phyloP scores from a whole-genome alignment of 2,888 invertebrate genomes.

The Taphrorychus bicolor region DNA sequence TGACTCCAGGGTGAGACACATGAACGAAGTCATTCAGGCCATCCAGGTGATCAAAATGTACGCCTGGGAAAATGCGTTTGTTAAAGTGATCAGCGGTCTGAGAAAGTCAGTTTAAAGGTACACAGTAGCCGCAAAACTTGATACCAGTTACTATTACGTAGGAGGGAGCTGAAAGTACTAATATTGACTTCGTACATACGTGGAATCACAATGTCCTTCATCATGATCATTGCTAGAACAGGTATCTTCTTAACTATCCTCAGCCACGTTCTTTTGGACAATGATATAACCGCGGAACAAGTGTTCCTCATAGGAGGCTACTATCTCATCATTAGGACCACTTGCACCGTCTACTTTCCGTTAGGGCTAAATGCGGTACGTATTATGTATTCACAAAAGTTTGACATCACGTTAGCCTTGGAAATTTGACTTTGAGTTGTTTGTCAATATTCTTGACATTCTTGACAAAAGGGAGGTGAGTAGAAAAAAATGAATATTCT shows the following conservation, averaged over 20 bases:
- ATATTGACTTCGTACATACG: constrained; percentile 68
- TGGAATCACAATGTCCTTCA: constrained; percentile 72
- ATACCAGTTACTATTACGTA: too few species aligned
- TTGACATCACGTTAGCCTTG: too few species aligned
- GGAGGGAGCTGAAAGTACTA: constrained; percentile 65
- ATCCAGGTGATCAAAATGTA: constrained; percentile 96
- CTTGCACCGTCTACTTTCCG: constrained; percentile 69
- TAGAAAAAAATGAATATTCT: too few species aligned
- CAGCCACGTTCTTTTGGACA: constrained; percentile 62
- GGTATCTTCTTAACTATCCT: constrained; percentile 74
- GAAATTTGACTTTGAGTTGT: too few species aligned
- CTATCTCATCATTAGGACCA: constrained; percentile 68
- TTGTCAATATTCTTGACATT: too few species aligned
- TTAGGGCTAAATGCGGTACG: constrained; percentile 64
- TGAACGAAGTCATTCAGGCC: constrained; percentile 88
- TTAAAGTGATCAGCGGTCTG: constrained; percentile 64
- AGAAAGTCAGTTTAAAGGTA: constrained; percentile 61
- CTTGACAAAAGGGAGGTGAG: too few species aligned
- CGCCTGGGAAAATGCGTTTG: constrained; percentile 89
- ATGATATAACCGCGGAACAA: constrained; percentile 58
- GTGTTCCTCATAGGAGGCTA: constrained; percentile 67
- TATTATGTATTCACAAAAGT: too few species aligned
- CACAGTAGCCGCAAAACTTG: too few species aligned
- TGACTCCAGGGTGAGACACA: constrained; percentile 82
- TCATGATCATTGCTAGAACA: constrained; percentile 75